Conservation (phyloP, 2,888 invertebrate genomes). For the Trichogramma evanescens region DNA sequence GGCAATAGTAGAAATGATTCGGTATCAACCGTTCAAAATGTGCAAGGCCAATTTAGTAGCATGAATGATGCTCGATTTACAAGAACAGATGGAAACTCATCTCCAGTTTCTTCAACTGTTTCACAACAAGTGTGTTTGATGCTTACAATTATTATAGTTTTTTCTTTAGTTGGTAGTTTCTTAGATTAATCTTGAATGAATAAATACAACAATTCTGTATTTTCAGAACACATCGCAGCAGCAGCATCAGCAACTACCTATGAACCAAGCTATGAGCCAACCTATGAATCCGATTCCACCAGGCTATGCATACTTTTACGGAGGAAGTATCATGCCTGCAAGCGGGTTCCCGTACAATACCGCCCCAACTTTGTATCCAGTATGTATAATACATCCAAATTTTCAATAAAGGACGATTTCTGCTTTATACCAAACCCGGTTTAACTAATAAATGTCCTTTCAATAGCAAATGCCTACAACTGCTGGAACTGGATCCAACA, state of each 20-base stretch:
- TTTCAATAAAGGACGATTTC: not conserved
- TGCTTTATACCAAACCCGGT: no score
- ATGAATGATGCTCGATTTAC: constrained; percentile 66
- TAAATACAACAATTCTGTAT: constrained; percentile 10
- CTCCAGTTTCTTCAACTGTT: constrained; percentile 70
- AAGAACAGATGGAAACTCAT: constrained; percentile 71
- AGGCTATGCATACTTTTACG: constrained; percentile 68
- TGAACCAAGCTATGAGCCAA: no score
- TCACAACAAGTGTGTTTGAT: constrained; percentile 56
- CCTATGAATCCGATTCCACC: constrained; percentile 62
- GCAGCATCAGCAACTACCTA: constrained; percentile 56
- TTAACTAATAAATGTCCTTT: no score
- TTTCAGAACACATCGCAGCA: constrained; percentile 42
- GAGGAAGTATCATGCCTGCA: constrained; percentile 59
- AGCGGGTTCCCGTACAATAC: constrained; percentile 66
- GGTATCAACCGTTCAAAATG: constrained; percentile 54
- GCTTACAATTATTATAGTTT: not conserved
- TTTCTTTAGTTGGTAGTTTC: not conserved
- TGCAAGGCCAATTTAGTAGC: constrained; percentile 56
- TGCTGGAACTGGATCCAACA: constrained; percentile 64
- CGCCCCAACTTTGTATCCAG: constrained; percentile 60
- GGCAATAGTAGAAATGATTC: constrained; percentile 62
- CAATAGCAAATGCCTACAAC: constrained; percentile 63
- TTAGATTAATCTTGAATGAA: not conserved
- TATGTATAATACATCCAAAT: constrained; percentile 44